Evolutionary conservation across 1,140 invertebrate genomes (phyloP).

Genomic region (Trissolcus basalis): DNA sequence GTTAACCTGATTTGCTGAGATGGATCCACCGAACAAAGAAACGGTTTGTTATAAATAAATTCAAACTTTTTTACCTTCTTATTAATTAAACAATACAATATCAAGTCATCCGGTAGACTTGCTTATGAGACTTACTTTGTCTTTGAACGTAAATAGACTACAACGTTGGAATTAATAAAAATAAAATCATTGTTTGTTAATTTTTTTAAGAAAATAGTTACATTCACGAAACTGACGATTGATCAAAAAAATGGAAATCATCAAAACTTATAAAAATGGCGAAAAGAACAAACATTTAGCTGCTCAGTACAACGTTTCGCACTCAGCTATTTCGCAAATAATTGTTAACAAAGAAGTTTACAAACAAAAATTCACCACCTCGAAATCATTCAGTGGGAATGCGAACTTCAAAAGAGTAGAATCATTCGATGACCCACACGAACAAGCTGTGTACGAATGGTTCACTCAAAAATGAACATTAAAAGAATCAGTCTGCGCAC

Average conservation of each 20-base stretch:
- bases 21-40: not conserved
- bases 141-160: not conserved
- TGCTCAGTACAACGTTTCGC: not conserved
- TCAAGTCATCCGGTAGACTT: no score
- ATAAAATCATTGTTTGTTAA: not conserved
- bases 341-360: constrained; percentile 1
- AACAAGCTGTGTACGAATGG: constrained; percentile 11
- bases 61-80: not conserved
- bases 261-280: constrained; percentile 4
- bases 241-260: constrained; percentile 12
- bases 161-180: not conserved
- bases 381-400: constrained; percentile 6
- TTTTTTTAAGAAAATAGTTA: constrained; percentile 4
- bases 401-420: not conserved
- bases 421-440: not conserved
- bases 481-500: not conserved
- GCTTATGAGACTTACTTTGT: no score
- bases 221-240: not conserved
- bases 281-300: constrained; percentile 7
- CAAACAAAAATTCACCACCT: not conserved
- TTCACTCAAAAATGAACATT: constrained; percentile 10
- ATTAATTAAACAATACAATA: not conserved
- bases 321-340: constrained; percentile 4
- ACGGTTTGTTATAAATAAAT: not conserved
- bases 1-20: not conserved